A percentile compares a stretch with the other conserved stretches of the same genome.
These are phyloP conservation scores for Hydriomena furcata DNA, from an alignment of 2,888 invertebrate species.

Conservation along the genomic window DNA sequence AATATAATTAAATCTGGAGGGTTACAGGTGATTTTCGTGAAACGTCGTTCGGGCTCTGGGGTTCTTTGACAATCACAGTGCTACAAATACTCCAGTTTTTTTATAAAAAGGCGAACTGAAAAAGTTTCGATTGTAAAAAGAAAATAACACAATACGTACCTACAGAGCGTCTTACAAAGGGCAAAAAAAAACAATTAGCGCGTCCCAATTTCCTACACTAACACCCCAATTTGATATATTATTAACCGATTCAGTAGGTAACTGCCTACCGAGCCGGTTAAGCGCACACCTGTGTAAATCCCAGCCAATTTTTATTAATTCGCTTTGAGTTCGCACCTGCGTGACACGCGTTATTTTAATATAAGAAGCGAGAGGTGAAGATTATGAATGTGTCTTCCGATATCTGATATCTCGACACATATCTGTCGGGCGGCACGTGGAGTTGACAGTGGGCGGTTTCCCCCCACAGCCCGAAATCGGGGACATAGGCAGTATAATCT, in stretches of 20 bases:
- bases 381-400: conserved; percentile 82
- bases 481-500: conserved; percentile 77
- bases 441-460: conserved; percentile 70
- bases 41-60: conserved; percentile 25
- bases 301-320: conserved; percentile 61
- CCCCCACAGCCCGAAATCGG: conserved; percentile 52
- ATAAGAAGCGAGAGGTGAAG: conserved; percentile 75
- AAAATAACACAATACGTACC: conserved; percentile 13
- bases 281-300: conserved; percentile 43
- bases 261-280: conserved; percentile 35
- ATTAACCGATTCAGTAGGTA: conserved; percentile 37
- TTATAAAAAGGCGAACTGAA: conserved; percentile 1
- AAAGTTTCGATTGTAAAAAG: conserved; percentile 9
- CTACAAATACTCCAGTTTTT: conserved; percentile 17
- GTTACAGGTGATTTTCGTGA: conserved; percentile 50
- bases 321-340: conserved; percentile 67
- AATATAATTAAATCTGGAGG: conserved; percentile 70
- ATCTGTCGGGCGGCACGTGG: conserved; percentile 79
- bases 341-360: conserved; percentile 71
- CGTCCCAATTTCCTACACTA: conserved; percentile 31
- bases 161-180: conserved; percentile 11
- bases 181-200: conserved; percentile 35
- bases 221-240: conserved; percentile 36
- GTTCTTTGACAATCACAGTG: conserved; percentile 29
- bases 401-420: conserved; percentile 82